phyloP scores from a whole-genome alignment of 2,113 vertebrate species.

The Silurus asotus region DNA sequence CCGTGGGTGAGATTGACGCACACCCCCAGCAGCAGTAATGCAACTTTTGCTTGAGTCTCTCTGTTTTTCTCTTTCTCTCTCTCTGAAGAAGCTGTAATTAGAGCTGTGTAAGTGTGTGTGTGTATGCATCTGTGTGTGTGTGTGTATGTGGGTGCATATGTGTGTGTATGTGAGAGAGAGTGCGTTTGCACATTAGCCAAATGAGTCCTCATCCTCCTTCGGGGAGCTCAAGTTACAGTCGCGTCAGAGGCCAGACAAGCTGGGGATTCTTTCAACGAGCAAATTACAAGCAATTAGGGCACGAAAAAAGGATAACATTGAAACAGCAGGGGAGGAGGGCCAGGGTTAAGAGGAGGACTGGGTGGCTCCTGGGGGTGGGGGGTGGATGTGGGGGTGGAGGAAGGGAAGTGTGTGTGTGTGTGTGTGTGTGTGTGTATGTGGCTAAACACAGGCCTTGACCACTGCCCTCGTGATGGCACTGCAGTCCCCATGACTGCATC shows the following conservation, averaged over 20 bases:
- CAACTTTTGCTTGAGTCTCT: neutral
- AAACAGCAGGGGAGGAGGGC: constrained; percentile 63
- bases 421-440: neutral
- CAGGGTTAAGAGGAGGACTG: constrained; percentile 56
- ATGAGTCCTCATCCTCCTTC: constrained; percentile 54
- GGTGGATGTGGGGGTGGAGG: constrained; percentile 5
- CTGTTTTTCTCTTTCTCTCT: neutral
- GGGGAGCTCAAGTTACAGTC: constrained; percentile 70
- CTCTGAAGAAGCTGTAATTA: constrained; percentile 29
- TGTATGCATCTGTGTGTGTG: neutral
- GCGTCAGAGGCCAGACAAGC: constrained; percentile 70
- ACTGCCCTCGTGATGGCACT: constrained; percentile 36
- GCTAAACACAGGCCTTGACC: constrained; percentile 33
- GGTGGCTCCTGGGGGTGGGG: constrained; percentile 22
- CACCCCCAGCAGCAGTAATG: constrained; percentile 28
- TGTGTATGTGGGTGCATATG: constrained; percentile 5
- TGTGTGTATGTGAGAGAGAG: neutral
- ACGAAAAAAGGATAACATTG: constrained; percentile 77
- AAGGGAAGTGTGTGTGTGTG: neutral
- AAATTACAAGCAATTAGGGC: constrained; percentile 75
- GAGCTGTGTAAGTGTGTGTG: constrained; percentile 27
- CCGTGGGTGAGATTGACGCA: neutral
- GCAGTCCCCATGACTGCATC: constrained; percentile 38
- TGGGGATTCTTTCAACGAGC: constrained; percentile 71
- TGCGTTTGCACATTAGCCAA: constrained; percentile 41